phyloP scores from a whole-genome alignment of 37 sponge, comb jelly and placozoan species.

The Corticium candelabrum region DNA sequence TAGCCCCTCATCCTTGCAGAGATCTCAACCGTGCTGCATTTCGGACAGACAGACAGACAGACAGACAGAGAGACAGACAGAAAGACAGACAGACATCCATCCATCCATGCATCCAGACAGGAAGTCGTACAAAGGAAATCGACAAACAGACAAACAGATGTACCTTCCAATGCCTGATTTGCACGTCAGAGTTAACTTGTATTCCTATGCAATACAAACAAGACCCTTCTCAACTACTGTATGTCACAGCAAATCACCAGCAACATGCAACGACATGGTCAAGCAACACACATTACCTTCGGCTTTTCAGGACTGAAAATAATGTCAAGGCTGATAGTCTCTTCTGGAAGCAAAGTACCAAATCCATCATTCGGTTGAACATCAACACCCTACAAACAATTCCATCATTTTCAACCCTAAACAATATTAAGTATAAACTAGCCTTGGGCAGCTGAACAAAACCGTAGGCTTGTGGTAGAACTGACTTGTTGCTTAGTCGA shows the following conservation, averaged over 20 bases:
- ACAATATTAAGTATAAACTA: conserved; percentile 5
- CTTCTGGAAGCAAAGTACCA: conserved; percentile 66
- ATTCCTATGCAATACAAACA: background rate
- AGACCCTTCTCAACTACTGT: background rate
- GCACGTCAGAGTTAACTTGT: conserved; percentile 38
- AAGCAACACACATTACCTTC: background rate
- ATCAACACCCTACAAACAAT: conserved; percentile 25
- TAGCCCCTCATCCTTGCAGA: no score
- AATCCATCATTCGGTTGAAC: conserved; percentile 88
- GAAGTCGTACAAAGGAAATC: no score
- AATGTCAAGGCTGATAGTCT: conserved; percentile 56
- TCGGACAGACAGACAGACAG: no score
- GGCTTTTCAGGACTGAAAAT: conserved; percentile 57
- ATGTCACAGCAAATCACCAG: no score
- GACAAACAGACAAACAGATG: conserved; percentile 34
- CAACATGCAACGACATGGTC: no score
- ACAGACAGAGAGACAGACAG: no score
- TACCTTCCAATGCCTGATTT: conserved; percentile 34
- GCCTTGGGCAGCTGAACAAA: conserved; percentile 64
- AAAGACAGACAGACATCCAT: no score
- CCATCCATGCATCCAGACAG: no score
- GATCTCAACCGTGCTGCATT: no score
- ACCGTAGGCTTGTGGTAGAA: conserved; percentile 72
- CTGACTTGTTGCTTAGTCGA: conserved; percentile 50
- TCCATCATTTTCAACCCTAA: background rate